Evolutionary conservation across 2,113 vertebrate genomes (phyloP).

Genomic region (Heterocephalus glaber): DNA sequence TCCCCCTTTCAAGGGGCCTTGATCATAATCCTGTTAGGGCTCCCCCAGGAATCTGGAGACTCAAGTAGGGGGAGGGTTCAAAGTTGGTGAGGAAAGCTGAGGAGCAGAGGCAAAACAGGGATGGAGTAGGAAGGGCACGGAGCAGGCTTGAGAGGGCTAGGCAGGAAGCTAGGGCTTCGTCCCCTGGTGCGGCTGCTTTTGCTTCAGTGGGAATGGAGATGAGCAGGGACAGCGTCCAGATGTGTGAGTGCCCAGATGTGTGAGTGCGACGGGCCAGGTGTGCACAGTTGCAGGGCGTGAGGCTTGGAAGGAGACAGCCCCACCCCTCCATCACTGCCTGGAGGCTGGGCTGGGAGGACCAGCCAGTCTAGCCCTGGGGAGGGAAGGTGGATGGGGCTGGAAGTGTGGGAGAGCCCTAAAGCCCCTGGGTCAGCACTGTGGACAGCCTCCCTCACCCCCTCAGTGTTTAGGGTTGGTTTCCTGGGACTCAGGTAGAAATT

Average conservation of each 20-base stretch:
- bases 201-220: not conserved
- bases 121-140: not conserved
- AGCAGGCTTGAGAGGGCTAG: not conserved
- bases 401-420: not conserved
- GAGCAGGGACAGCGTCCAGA: not conserved
- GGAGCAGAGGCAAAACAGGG: not conserved
- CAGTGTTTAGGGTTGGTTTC: conserved; percentile 47
- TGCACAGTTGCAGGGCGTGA: accelerated
- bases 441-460: not conserved
- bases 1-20: not conserved
- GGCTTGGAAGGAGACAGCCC: not conserved
- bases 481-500: conserved; percentile 30
- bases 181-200: not conserved
- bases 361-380: not conserved
- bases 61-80: not conserved
- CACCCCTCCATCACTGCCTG: not conserved
- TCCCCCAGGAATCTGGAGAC: conserved; percentile 51
- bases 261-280: too few species aligned
- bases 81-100: conserved; percentile 3
- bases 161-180: conserved; percentile 18
- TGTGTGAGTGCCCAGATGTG: too few species aligned
- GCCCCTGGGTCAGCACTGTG: conserved; percentile 17
- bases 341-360: not conserved
- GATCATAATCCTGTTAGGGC: not conserved
- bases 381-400: not conserved